These are phyloP conservation scores for Otus scops DNA, from an alignment of 2,797 vertebrate genomes.

Conservation along the genomic window DNA sequence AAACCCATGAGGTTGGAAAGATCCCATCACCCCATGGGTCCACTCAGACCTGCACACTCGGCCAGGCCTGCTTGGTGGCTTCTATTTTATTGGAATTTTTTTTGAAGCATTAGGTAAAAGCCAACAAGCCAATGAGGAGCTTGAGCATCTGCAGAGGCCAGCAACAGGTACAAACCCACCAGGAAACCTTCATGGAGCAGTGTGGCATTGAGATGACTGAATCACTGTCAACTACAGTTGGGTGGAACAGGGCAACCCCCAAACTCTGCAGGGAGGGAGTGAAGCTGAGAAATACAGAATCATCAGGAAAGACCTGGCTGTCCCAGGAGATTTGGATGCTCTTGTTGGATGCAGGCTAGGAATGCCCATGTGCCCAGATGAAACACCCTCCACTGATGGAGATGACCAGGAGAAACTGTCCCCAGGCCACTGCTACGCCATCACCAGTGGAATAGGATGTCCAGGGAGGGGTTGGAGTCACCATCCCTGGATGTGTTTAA, in stretches of 20 bases:
- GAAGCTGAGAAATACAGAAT: neutral
- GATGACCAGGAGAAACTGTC: neutral
- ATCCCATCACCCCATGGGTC: neutral
- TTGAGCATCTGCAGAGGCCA: accelerated
- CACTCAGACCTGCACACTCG: accelerated
- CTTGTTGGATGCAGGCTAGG: neutral
- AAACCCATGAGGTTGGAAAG: neutral
- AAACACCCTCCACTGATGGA: neutral
- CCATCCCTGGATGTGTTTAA: too few species aligned
- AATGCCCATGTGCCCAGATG: accelerated
- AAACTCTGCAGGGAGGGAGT: neutral
- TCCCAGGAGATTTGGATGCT: neutral
- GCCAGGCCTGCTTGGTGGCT: neutral
- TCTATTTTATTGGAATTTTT: neutral
- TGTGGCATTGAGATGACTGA: accelerated
- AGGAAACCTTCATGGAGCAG: neutral
- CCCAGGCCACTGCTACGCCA: too few species aligned
- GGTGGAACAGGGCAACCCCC: neutral
- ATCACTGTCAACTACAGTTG: neutral
- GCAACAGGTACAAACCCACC: neutral
- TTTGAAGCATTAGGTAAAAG: neutral
- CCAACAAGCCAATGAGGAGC: neutral
- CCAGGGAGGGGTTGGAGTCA: too few species aligned
- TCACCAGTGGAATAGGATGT: too few species aligned
- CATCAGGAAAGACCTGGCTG: accelerated